These are phyloP conservation scores for Aspiorhynchus laticeps DNA, from an alignment of 2,113 vertebrate genomes.

Conservation along the genomic window DNA sequence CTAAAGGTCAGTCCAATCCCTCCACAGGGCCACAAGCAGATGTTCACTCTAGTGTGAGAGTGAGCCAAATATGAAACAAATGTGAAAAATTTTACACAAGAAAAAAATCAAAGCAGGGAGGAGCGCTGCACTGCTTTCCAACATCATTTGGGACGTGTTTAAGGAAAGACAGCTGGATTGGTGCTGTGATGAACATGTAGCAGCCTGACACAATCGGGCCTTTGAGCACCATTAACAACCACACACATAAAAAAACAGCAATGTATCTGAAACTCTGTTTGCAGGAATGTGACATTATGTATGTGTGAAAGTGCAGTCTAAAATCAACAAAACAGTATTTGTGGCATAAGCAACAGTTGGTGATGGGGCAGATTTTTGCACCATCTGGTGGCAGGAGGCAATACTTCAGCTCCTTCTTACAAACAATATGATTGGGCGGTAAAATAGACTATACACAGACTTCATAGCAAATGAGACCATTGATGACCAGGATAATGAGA, in stretches of 20 bases:
- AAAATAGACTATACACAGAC: background rate
- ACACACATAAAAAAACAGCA: background rate
- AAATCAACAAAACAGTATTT: constrained; percentile 43
- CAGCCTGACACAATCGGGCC: background rate
- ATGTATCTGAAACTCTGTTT: background rate
- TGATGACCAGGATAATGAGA: background rate
- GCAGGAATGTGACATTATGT: constrained; percentile 38
- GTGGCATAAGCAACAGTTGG: background rate
- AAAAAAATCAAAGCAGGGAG: constrained; percentile 70
- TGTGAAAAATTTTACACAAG: constrained; percentile 83
- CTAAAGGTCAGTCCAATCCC: constrained; percentile 45
- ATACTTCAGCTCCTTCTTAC: constrained; percentile 59
- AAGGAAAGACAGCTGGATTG: constrained; percentile 82
- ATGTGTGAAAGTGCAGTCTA: constrained; percentile 16
- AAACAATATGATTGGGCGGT: background rate
- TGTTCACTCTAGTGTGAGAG: constrained; percentile 82
- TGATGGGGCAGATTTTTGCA: constrained; percentile 74
- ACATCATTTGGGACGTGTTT: constrained; percentile 81
- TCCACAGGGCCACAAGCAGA: constrained; percentile 85
- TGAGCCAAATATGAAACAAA: constrained; percentile 88
- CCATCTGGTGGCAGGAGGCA: constrained; percentile 77
- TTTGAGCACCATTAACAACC: background rate
- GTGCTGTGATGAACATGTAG: constrained; percentile 1
- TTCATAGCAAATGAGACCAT: background rate
- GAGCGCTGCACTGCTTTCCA: constrained; percentile 83